phyloP scores from a whole-genome alignment of 2,113 vertebrate species.

The Oceanites oceanicus region DNA sequence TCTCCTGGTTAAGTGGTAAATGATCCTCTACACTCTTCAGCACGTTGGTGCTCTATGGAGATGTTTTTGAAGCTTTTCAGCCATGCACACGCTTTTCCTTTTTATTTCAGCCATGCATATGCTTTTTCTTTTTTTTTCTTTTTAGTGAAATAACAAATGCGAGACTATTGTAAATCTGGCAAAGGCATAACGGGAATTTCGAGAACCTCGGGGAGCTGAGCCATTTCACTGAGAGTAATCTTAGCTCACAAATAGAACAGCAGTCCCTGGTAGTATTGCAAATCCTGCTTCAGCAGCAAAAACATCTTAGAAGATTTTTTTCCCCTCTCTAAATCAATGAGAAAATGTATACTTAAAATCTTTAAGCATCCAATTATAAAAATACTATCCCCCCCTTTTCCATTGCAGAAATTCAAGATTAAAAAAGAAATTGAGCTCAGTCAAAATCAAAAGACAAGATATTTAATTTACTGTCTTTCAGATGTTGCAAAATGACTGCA shows the following conservation, averaged over 20 bases:
- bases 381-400: background rate
- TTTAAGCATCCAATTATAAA: background rate
- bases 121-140: background rate
- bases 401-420: background rate
- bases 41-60: background rate
- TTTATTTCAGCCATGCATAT: background rate
- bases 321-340: background rate
- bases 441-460: background rate
- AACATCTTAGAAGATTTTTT: background rate
- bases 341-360: background rate
- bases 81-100: background rate
- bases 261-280: conserved; percentile 15
- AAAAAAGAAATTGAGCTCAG: background rate
- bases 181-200: background rate
- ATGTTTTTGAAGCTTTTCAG: background rate
- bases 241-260: conserved; percentile 37
- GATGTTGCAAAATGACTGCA: background rate
- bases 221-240: conserved; percentile 24
- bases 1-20: background rate
- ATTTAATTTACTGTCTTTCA: background rate
- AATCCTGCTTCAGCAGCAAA: conserved; percentile 26
- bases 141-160: background rate
- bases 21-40: background rate
- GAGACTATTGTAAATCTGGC: background rate
- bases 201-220: conserved; percentile 19